Conservation (phyloP, 2,113 vertebrate species). For the Ursus arctos region DNA sequence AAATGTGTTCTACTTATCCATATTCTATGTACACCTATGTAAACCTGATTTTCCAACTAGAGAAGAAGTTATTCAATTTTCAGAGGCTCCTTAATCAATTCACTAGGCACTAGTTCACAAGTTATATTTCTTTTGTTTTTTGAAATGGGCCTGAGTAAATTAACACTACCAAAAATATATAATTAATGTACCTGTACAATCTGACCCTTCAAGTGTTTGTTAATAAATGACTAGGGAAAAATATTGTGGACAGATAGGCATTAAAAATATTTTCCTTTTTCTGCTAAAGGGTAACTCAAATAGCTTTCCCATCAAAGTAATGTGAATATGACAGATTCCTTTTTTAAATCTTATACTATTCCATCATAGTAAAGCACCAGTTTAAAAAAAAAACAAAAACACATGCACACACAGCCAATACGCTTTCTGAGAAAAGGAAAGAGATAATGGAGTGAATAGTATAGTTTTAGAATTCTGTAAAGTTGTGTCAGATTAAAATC, state of each 20-base stretch:
- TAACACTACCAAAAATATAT: not conserved
- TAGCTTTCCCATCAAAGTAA: not conserved
- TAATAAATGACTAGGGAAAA: not conserved
- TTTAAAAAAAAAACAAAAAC: not conserved
- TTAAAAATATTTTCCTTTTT: conserved; percentile 45
- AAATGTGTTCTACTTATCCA: not conserved
- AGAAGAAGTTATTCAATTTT: not conserved
- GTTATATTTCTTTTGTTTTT: not conserved
- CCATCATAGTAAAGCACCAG: not conserved
- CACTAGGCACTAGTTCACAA: not conserved
- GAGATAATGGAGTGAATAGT: not conserved
- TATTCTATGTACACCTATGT: not conserved
- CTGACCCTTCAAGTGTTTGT: not conserved
- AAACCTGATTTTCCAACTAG: not conserved
- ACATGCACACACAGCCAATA: not conserved
- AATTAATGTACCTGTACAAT: not conserved
- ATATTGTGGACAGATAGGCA: not conserved
- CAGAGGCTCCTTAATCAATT: not conserved
- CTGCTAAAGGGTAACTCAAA: not conserved
- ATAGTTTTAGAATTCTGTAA: conserved; percentile 35
- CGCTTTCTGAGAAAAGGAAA: not conserved
- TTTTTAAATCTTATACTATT: not conserved
- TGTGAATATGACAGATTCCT: not conserved
- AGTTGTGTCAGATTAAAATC: not conserved
- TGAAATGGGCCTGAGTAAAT: not conserved